Base-by-base conservation (phyloP, 2,888 invertebrate species). In the Dryocosmus kuriphilus region DNA sequence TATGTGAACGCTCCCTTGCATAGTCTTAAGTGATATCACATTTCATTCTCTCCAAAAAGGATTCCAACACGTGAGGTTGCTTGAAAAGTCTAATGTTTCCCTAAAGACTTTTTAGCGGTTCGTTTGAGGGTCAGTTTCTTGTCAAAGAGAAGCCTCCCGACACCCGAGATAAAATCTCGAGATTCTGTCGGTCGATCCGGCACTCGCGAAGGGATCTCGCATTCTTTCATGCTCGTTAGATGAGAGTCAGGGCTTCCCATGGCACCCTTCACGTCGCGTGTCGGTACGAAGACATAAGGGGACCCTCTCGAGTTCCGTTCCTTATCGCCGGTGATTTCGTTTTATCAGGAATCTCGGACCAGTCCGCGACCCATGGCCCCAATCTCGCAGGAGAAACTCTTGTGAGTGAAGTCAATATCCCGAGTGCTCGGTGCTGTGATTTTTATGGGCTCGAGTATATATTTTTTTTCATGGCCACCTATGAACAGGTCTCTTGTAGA, bases 371-470 rank as follows among this genome's bases (percentile, higher is more conserved):
- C 85, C 84, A 84, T 85, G 85, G 85, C 85, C 32, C 71, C 71
- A 71, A 71, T 71, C 51, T 71, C 27, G 46, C 51, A 71, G 46
- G 30, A 71, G 65, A 65, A 65, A 65, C 38, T 65, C 78, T 79
- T 76, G 62, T 77, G 78, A 82, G 80, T 80, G 81, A 83, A 85
- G 84, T 83, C 85, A 83, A 86, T 85, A 86, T 82, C 77, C 79
- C 79, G 77, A 46, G 74, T 76, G 74, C 41, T 74, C 73, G 76
- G 67, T 63, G 71, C 67, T 86, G 87, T 86, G 87, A 88, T 89
- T 89, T 88, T 89, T 86, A 88, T 87, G 84, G 84, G 82, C 82
- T 87, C 81, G 83, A 84, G 84, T 84, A 83, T 86, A 86, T 84
- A 80, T 80, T 63, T 78, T 71, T 55, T 81, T 22, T 27, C 24